Base-by-base conservation (phyloP, 64 coral and sea anemone species). In the Montipora capricornis region DNA sequence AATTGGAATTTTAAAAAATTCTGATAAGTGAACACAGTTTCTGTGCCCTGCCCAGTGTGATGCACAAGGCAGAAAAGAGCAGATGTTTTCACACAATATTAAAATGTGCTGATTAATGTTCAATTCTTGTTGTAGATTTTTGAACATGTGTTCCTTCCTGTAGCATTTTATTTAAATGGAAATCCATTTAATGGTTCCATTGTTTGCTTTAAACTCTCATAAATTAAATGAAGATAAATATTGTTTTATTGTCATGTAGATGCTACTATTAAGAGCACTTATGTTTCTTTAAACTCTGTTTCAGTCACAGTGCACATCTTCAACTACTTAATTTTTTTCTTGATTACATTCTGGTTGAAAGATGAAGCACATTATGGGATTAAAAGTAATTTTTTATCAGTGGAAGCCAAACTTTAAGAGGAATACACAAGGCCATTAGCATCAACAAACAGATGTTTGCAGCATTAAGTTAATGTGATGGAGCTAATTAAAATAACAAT, bases 171-270 rank as follows among this genome's bases (percentile, higher is more conserved):
- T 71, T 86, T 86, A 71, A 44, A 73, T 71, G 47, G 66, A 86
- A 86, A 49, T 70, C 64, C 82, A 73, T 86, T 86, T 50, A 73
- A 73, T 86, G 62, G 62, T 68, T 49, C 82, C 67, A 71, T 71
- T 86, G 66, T 86, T 86, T 86, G 66, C 82, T 86, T 86, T 71
- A 70, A 47, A 71, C 66, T 86, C 64, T 73, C 48, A 86, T 86
- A 29, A 86, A 86, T 86, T 49, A 68, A 83, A 82, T 82, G 44
- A 69, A 86, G 62, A 22, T 49, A 47, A 84, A 82, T 82, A 19
- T 68, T 71, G 44, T 69, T 66, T 22, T 46, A 60, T 71, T 45
- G 82, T 73, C 64, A 64, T 44, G 47, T 49, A 71, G 45, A 70
- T 47, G 60, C 64, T 64, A 86, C 45, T 59, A 86, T 86, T 86